Percentiles rank a stretch among this genome's conserved stretches.
These are phyloP conservation scores for Parazoanthus atlanticus DNA, from an alignment of 92 coral and sea anemone genomes.

Conservation along the genomic window DNA sequence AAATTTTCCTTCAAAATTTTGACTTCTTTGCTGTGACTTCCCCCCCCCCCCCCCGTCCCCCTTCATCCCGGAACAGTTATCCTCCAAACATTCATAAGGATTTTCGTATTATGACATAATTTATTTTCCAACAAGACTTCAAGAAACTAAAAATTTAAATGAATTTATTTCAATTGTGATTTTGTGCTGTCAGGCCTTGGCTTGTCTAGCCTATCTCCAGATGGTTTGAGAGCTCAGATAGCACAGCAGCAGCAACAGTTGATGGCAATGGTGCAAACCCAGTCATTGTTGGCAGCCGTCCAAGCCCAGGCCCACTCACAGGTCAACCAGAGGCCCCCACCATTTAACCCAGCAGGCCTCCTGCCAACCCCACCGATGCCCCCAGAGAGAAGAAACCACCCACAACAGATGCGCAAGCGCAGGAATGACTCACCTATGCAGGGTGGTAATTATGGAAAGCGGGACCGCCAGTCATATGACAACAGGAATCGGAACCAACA, in stretches of 20 bases:
- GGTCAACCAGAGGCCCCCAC: slow-evolving; percentile 47
- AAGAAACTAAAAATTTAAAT: neutral
- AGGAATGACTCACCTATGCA: slow-evolving; percentile 57
- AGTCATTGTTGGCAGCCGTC: slow-evolving; percentile 92
- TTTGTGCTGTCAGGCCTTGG: slow-evolving; percentile 34
- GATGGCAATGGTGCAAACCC: slow-evolving; percentile 97
- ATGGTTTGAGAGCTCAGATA: slow-evolving; percentile 74
- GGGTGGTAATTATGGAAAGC: slow-evolving; percentile 36
- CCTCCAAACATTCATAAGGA: too few relatives aligned
- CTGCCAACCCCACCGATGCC: slow-evolving; percentile 52
- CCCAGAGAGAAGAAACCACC: slow-evolving; percentile 63
- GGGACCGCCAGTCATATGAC: slow-evolving; percentile 41
- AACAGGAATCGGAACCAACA: slow-evolving; percentile 57
- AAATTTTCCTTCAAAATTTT: too few relatives aligned
- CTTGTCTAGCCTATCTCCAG: slow-evolving; percentile 15
- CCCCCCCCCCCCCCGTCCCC: too few relatives aligned
- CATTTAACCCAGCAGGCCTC: slow-evolving; percentile 40
- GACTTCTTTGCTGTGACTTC: too few relatives aligned
- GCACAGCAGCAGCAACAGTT: slow-evolving; percentile 94
- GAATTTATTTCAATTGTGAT: neutral
- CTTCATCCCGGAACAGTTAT: too few relatives aligned
- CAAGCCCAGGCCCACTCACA: slow-evolving; percentile 85
- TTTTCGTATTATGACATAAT: too few relatives aligned
- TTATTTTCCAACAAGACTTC: neutral
- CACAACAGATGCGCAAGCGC: slow-evolving; percentile 69